Conservation (phyloP, 2,888 invertebrate genomes). For the Meliscaeva auricollis region DNA sequence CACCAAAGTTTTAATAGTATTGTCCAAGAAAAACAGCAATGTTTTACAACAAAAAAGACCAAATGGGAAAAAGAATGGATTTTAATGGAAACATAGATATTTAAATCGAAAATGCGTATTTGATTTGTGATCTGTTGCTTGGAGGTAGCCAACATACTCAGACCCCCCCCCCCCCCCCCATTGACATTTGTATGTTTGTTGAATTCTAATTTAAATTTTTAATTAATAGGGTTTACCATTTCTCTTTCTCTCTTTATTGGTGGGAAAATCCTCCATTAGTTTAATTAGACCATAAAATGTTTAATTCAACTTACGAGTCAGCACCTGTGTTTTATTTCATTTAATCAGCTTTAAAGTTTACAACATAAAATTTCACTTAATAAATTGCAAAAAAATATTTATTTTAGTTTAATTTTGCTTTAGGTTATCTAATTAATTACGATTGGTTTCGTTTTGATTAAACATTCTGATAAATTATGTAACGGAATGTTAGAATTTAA, state of each 20-base stretch:
- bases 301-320: neutral
- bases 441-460: too few relatives aligned
- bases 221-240: constrained; percentile 41
- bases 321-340: neutral
- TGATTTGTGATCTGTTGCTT: constrained; percentile 29
- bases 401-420: too few relatives aligned
- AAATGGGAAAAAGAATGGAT: constrained; percentile 1
- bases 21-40: neutral
- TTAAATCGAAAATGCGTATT: constrained; percentile 45
- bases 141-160: neutral
- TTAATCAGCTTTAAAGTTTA: too few relatives aligned
- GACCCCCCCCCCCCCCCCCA: neutral
- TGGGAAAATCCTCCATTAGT: constrained; percentile 26
- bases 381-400: too few relatives aligned
- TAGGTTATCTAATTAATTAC: too few relatives aligned
- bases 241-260: neutral
- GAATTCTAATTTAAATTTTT: constrained; percentile 50
- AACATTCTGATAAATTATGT: too few relatives aligned
- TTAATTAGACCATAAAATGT: constrained; percentile 17
- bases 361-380: too few relatives aligned
- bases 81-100: constrained; percentile 53
- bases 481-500: too few relatives aligned
- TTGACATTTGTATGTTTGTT: neutral
- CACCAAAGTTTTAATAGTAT: constrained; percentile 1
- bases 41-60: neutral